Evolutionary conservation across 2,113 vertebrate genomes (phyloP).

Genomic region (Nycticryphes semicollaris): DNA sequence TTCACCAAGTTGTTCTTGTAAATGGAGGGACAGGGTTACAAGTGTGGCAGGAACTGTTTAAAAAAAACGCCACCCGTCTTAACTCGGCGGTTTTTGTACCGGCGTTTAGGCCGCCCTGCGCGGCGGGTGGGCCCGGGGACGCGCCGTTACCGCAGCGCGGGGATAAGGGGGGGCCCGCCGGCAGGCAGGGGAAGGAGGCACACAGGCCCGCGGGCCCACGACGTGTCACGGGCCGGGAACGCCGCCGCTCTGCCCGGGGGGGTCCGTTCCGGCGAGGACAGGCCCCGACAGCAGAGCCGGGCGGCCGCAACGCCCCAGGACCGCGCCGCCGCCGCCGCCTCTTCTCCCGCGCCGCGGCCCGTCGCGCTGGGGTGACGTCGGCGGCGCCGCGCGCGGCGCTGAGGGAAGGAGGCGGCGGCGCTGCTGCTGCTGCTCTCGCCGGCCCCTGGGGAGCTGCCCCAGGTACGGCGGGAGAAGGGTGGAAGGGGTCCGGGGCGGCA

Average conservation of each 20-base stretch:
- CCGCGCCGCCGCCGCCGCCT: background rate
- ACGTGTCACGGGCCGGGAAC: no score
- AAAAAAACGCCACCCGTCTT: rapidly evolving
- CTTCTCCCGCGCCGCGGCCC: background rate
- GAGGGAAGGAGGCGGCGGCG: background rate
- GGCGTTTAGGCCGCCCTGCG: background rate
- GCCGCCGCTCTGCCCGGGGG: rapidly evolving
- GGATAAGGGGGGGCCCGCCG: no score
- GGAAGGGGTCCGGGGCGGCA: background rate
- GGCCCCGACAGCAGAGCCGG: background rate
- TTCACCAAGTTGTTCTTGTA: rapidly evolving
- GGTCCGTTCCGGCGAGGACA: background rate
- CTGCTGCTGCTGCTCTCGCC: rapidly evolving
- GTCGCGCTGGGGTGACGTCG: conserved; percentile 9
- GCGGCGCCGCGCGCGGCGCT: background rate
- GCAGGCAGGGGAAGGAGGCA: no score
- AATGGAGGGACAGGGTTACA: rapidly evolving
- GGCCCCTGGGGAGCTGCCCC: background rate
- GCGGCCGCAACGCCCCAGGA: no score
- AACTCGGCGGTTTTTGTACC: rapidly evolving
- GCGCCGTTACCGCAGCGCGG: rapidly evolving
- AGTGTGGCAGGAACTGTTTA: rapidly evolving
- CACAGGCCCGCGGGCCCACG: no score
- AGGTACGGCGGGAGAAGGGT: background rate
- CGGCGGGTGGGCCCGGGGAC: background rate